A percentile compares a stretch with the other conserved stretches of the same genome.
These are phyloP conservation scores for Tachina lurida DNA, from an alignment of 2,888 invertebrate genomes.

Conservation along the genomic window DNA sequence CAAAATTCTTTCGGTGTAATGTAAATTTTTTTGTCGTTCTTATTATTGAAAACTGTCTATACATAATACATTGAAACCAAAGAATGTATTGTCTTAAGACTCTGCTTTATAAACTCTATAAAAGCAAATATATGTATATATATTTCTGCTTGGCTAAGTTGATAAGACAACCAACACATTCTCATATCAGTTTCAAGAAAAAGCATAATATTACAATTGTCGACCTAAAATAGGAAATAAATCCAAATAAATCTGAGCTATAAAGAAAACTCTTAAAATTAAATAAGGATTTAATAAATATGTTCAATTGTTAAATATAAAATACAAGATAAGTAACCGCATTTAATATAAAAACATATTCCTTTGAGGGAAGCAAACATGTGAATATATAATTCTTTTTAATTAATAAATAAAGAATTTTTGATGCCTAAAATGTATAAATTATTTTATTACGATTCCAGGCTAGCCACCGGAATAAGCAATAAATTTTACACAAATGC, in stretches of 20 bases:
- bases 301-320: neutral
- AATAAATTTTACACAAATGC: no score
- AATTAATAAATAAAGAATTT: no score
- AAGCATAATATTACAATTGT: slow-evolving; percentile 34
- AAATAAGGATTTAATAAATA: neutral
- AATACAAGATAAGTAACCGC: neutral
- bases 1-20: no score
- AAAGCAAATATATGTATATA: neutral
- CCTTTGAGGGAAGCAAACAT: no score
- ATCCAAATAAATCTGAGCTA: slow-evolving; percentile 28
- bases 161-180: slow-evolving; percentile 43
- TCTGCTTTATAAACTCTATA: neutral
- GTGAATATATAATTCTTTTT: no score
- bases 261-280: neutral
- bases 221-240: slow-evolving; percentile 50
- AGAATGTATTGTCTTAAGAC: neutral
- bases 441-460: no score
- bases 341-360: slow-evolving; percentile 5
- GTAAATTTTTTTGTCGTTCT: no score
- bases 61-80: no score
- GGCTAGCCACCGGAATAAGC: no score
- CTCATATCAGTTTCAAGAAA: slow-evolving; percentile 9
- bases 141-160: slow-evolving; percentile 44
- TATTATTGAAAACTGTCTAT: no score
- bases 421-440: no score